phyloP scores from a whole-genome alignment of 2,113 vertebrate genomes.

The Chlamydotis undulata region DNA sequence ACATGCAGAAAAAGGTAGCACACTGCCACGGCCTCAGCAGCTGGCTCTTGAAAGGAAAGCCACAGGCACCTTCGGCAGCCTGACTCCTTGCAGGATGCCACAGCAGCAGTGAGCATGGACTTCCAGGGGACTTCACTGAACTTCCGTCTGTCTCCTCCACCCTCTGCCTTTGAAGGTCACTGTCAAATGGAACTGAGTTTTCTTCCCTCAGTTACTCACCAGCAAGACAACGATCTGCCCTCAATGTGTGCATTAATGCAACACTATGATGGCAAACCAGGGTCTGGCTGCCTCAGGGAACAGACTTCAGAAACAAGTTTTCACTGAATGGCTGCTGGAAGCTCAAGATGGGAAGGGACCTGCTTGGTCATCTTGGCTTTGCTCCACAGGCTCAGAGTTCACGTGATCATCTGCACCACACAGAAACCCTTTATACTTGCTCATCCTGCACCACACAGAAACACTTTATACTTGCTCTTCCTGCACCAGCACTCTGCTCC shows the following conservation, averaged over 20 bases:
- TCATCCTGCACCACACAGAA: not conserved
- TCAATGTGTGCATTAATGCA: not conserved
- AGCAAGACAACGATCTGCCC: not conserved
- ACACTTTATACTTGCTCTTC: not conserved
- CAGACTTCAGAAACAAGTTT: not conserved
- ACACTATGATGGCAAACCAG: not conserved
- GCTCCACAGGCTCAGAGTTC: not conserved
- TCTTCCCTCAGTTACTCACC: not conserved
- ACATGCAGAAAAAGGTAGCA: not conserved
- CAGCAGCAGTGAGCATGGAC: not conserved
- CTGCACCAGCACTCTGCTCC: not conserved
- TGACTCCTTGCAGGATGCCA: not conserved
- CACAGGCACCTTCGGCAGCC: not conserved
- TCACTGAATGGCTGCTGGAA: not conserved
- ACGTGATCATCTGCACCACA: not conserved
- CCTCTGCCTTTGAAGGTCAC: not conserved
- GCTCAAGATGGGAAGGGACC: not conserved
- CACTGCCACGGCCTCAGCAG: not conserved
- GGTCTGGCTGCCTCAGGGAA: not conserved
- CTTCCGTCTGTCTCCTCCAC: not conserved
- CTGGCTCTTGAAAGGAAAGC: not conserved
- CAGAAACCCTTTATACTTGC: not conserved
- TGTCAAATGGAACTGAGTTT: not conserved
- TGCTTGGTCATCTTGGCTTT: not conserved
- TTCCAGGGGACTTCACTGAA: not conserved